Conservation (phyloP, 2,797 vertebrate species). For the Neosilurus hyrtlii region DNA sequence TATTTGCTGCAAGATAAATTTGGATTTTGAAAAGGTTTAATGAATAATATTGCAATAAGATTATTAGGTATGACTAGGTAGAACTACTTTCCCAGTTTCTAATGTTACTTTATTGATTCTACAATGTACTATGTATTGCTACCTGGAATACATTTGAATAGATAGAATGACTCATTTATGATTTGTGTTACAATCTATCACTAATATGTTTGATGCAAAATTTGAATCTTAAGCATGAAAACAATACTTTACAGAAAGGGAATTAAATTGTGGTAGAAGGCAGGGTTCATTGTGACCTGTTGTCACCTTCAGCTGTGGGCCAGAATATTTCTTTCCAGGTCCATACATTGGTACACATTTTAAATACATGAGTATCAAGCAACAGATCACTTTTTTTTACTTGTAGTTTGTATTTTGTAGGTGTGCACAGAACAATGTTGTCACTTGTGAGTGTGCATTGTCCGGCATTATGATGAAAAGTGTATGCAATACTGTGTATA, state of each 20-base stretch:
- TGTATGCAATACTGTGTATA: too few species aligned
- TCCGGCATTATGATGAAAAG: not conserved
- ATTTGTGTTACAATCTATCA: too few species aligned
- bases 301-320: not conserved
- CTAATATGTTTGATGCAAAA: too few species aligned
- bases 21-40: not conserved
- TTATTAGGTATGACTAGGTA: not conserved
- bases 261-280: not conserved
- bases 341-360: not conserved
- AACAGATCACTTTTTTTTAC: not conserved
- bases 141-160: not conserved
- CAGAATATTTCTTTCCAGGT: not conserved
- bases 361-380: not conserved
- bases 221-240: not conserved
- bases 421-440: not conserved
- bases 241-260: not conserved
- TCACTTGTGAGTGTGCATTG: not conserved
- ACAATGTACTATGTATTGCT: not conserved
- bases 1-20: not conserved
- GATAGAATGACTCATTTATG: too few species aligned
- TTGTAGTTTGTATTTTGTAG: not conserved
- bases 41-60: not conserved
- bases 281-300: not conserved
- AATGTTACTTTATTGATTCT: not conserved
- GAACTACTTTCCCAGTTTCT: not conserved